Conservation (phyloP, 2,797 vertebrate genomes). For the Trichosurus vulpecula region DNA sequence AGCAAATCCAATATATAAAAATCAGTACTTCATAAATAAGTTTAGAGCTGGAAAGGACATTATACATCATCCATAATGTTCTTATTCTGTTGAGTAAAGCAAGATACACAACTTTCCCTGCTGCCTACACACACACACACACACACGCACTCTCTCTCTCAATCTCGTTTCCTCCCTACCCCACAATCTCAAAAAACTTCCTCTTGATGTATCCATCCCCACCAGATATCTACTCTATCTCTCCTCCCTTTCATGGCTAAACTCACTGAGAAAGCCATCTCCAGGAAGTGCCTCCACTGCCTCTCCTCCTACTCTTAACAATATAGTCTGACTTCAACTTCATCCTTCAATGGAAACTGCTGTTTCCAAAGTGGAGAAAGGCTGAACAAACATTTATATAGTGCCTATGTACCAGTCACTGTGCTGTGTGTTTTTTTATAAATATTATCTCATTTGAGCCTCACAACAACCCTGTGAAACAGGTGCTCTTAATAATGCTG, state of each 20-base stretch:
- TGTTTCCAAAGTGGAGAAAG: background rate
- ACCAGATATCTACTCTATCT: too few relatives aligned
- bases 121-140: too few relatives aligned
- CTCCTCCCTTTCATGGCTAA: background rate
- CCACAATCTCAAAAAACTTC: too few relatives aligned
- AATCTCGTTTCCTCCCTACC: background rate
- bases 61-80: background rate
- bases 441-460: background rate
- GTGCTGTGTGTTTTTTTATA: background rate
- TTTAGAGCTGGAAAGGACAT: background rate
- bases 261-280: too few relatives aligned
- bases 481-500: background rate
- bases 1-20: background rate
- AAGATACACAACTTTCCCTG: background rate
- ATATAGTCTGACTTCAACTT: background rate
- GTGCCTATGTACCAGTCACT: background rate
- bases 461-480: background rate
- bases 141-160: too few relatives aligned
- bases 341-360: too few relatives aligned
- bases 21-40: background rate
- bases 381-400: background rate
- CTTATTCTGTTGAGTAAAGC: background rate
- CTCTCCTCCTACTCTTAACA: background rate
- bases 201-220: too few relatives aligned
- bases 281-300: background rate